Conservation (phyloP, 1,140 invertebrate genomes). For the Physella acuta region DNA sequence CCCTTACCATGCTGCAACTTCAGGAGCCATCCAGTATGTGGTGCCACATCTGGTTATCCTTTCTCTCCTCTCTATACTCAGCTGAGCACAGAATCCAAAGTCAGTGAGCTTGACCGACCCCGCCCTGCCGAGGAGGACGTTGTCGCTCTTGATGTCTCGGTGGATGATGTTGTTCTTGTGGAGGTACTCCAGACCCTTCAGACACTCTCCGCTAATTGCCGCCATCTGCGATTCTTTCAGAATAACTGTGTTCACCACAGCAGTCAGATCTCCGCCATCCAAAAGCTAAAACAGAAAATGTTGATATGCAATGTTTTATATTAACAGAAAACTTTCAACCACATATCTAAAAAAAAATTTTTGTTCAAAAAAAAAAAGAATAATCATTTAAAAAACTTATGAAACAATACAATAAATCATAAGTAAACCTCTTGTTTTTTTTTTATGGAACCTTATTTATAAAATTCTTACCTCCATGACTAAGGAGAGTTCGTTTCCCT, state of each 20-base stretch:
- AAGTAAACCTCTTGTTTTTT: no score
- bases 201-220: constrained; percentile 86
- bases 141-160: constrained; percentile 63
- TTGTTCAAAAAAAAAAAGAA: no score
- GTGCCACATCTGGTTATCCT: constrained; percentile 60
- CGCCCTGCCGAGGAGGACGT: constrained; percentile 58
- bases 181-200: constrained; percentile 94
- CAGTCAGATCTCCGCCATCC: constrained; percentile 65
- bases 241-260: constrained; percentile 65
- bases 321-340: no score
- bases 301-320: no score
- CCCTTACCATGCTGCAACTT: constrained; percentile 56
- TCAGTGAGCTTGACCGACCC: constrained; percentile 60
- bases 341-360: no score
- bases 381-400: no score
- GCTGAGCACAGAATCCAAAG: constrained; percentile 62
- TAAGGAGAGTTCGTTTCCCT: constrained; percentile 69
- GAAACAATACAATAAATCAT: no score
- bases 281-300: no score
- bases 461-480: constrained; percentile 60
- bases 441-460: background rate
- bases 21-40: constrained; percentile 61
- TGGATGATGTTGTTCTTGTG: constrained; percentile 98
- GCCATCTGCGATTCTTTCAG: constrained; percentile 86
- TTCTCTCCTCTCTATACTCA: constrained; percentile 51